Evolutionary conservation across 92 coral and sea anemone species (phyloP).

Genomic region (Muricea muricata): DNA sequence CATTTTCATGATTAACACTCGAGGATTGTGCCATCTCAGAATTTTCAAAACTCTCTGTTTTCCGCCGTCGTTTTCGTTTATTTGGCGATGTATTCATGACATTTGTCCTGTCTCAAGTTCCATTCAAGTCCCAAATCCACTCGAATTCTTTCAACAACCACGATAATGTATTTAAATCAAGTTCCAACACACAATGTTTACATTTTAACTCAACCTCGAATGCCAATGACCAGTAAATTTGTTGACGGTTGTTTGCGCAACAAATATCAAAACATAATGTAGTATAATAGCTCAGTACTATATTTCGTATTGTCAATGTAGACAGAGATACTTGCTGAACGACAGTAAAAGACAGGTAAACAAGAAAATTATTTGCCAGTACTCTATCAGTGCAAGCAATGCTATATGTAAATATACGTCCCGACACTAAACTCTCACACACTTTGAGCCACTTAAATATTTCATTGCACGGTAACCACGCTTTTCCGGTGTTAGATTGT

Average conservation of each 20-base stretch:
- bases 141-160: conserved; percentile 2
- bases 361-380: background rate
- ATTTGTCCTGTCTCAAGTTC: background rate
- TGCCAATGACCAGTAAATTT: conserved; percentile 18
- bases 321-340: background rate
- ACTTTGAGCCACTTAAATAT: conserved; percentile 29
- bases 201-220: conserved; percentile 14
- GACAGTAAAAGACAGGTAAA: background rate
- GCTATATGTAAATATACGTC: background rate
- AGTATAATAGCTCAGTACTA: background rate
- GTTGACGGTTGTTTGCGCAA: conserved; percentile 22
- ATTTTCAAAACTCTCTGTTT: conserved; percentile 6
- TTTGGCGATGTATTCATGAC: conserved; percentile 35
- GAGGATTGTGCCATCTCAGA: background rate
- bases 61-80: conserved; percentile 22
- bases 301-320: background rate
- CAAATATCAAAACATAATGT: conserved; percentile 16
- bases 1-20: background rate
- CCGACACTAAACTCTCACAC: conserved; percentile 1
- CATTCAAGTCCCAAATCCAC: background rate
- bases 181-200: conserved; percentile 22
- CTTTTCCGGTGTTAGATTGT: conserved; percentile 35
- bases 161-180: background rate
- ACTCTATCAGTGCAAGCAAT: background rate
- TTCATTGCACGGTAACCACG: conserved; percentile 34